phyloP scores from a whole-genome alignment of 2,888 invertebrate species.

The Scaptomyza flava region DNA sequence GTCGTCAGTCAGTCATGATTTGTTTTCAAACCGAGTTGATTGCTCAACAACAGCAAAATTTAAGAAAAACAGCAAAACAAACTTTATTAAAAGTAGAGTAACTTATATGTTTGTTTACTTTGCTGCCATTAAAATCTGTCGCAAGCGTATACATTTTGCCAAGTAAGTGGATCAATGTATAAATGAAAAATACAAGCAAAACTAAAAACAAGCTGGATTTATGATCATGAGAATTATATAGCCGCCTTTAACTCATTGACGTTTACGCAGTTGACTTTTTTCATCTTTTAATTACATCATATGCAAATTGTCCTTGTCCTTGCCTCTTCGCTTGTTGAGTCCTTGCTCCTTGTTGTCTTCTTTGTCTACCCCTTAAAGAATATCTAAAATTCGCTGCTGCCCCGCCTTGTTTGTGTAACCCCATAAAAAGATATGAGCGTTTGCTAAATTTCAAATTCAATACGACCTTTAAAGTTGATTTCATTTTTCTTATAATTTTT shows the following conservation, averaged over 20 bases:
- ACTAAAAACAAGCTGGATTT: slow-evolving; percentile 15
- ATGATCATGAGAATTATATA: slow-evolving; percentile 14
- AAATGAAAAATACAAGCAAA: slow-evolving; percentile 1
- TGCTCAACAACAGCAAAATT: slow-evolving; percentile 22
- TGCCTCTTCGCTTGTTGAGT: slow-evolving; percentile 30
- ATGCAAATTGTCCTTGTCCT: slow-evolving; percentile 43
- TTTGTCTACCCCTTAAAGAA: not conserved
- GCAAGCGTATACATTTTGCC: slow-evolving; percentile 25
- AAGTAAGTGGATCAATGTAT: slow-evolving; percentile 46
- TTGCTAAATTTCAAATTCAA: slow-evolving; percentile 3
- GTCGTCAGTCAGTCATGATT: slow-evolving; percentile 41
- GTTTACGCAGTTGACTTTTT: slow-evolving; percentile 13
- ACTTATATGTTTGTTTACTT: slow-evolving; percentile 8
- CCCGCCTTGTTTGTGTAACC: slow-evolving; percentile 3
- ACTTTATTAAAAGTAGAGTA: slow-evolving; percentile 34
- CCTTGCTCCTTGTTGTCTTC: slow-evolving; percentile 24
- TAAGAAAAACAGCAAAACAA: slow-evolving; percentile 29
- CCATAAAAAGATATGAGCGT: not conserved
- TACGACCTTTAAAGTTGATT: slow-evolving; percentile 11
- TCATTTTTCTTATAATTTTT: not conserved
- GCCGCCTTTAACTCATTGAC: slow-evolving; percentile 14
- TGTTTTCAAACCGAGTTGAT: slow-evolving; percentile 37
- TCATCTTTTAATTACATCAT: slow-evolving; percentile 43
- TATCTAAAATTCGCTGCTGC: not conserved
- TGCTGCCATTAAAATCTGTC: slow-evolving; percentile 37